A percentile compares a stretch with the other conserved stretches of the same genome.
Conservation (phyloP, 2,113 vertebrate species). For the Anolis sagrei region DNA sequence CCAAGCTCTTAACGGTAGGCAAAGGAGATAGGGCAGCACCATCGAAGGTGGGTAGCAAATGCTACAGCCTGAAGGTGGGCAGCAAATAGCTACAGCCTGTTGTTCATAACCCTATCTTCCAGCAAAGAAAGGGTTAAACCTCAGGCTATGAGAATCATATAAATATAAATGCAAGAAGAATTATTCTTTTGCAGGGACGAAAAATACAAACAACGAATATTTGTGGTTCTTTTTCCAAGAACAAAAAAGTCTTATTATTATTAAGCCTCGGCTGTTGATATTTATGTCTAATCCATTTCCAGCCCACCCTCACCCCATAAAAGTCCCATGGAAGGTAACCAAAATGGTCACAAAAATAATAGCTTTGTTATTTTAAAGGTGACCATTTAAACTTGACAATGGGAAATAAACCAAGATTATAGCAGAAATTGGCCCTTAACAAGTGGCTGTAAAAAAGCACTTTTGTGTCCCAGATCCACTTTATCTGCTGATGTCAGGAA, state of each 20-base stretch:
- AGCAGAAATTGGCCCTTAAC: slow-evolving; percentile 56
- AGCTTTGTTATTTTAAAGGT: slow-evolving; percentile 34
- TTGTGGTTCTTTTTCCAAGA: not conserved
- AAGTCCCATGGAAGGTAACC: slow-evolving; percentile 25
- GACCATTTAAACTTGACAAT: slow-evolving; percentile 20
- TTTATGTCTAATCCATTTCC: not conserved
- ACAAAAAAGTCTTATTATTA: not conserved
- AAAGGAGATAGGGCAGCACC: no score
- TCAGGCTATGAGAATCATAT: not conserved
- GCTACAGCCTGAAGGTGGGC: no score
- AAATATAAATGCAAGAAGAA: not conserved
- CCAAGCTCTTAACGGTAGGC: no score
- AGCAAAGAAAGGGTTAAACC: not conserved
- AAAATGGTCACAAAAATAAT: not conserved
- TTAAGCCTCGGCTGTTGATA: not conserved
- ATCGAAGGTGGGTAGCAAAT: no score
- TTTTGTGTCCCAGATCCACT: slow-evolving; percentile 54
- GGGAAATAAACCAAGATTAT: slow-evolving; percentile 45
- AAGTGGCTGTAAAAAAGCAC: slow-evolving; percentile 47
- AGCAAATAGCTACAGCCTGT: no score
- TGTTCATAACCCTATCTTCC: no score
- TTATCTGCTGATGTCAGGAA: slow-evolving; percentile 46
- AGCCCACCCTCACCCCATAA: not conserved
- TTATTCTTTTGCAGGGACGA: not conserved
- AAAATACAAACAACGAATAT: not conserved